phyloP scores from a whole-genome alignment of 2,797 vertebrate genomes.

The Mallotus villosus region DNA sequence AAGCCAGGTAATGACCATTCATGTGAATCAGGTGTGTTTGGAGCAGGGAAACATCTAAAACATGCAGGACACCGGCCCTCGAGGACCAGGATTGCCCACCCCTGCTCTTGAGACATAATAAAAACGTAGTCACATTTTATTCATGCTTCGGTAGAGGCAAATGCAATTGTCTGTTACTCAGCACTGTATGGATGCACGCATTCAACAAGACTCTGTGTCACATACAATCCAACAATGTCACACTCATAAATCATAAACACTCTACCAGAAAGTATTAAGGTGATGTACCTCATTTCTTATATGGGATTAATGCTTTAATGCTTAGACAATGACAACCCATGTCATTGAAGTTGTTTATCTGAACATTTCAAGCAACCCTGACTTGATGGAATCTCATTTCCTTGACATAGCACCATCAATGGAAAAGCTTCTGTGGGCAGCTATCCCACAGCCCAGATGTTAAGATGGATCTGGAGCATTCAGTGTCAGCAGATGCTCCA shows the following conservation, averaged over 20 bases:
- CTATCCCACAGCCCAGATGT: constrained; percentile 47
- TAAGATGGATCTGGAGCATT: constrained; percentile 65
- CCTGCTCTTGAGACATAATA: constrained; percentile 8
- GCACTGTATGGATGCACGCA: no score
- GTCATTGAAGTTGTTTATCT: constrained; percentile 28
- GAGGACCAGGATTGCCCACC: no score
- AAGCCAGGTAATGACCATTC: no score
- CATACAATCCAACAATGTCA: neutral
- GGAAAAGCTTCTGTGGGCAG: constrained; percentile 48
- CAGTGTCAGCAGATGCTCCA: constrained; percentile 70
- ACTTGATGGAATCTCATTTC: constrained; percentile 30
- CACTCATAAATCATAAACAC: neutral
- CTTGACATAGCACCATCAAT: constrained; percentile 41
- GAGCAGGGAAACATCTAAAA: no score
- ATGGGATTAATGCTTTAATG: constrained; percentile 12
- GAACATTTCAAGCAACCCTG: constrained; percentile 26
- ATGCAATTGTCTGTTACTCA: neutral
- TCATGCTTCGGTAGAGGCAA: neutral
- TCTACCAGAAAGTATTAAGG: neutral
- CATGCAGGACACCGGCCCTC: no score
- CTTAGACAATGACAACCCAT: constrained; percentile 13
- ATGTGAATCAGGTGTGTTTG: no score
- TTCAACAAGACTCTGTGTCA: neutral
- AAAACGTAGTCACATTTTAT: neutral
- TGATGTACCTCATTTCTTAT: constrained; percentile 11